These are phyloP conservation scores for Hyperoplus immaculatus DNA, from an alignment of 2,797 vertebrate genomes.

Conservation along the genomic window DNA sequence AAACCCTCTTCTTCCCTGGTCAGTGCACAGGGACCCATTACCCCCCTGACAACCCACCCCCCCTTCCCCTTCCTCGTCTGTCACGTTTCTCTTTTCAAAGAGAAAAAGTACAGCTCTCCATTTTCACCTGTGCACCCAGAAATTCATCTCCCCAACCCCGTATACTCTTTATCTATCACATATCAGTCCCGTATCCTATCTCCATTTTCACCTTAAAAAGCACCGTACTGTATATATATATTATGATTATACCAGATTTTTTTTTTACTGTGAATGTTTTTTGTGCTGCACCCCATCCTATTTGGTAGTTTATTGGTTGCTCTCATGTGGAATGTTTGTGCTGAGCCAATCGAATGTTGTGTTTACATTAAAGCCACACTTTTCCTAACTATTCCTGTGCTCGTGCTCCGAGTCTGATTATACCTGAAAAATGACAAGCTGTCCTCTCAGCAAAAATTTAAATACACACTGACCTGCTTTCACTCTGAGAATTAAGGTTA, in stretches of 20 bases:
- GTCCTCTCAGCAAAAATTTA: constrained; percentile 30
- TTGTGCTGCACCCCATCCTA: constrained; percentile 84
- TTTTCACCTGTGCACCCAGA: constrained; percentile 79
- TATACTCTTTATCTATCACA: constrained; percentile 77
- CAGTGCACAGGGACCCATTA: constrained; percentile 68
- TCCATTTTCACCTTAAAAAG: constrained; percentile 83
- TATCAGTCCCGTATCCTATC: constrained; percentile 77
- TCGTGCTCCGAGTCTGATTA: constrained; percentile 60
- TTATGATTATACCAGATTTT: constrained; percentile 85
- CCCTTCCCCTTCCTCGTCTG: constrained; percentile 15
- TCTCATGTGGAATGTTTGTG: constrained; percentile 89
- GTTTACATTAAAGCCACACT: constrained; percentile 89
- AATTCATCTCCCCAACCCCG: constrained; percentile 61
- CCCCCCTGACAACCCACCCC: constrained; percentile 6
- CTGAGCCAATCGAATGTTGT: constrained; percentile 88
- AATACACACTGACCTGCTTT: constrained; percentile 55
- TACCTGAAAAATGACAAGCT: not conserved
- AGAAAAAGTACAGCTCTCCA: constrained; percentile 76
- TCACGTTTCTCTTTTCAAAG: constrained; percentile 73
- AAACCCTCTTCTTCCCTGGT: constrained; percentile 45
- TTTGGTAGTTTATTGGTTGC: constrained; percentile 86
- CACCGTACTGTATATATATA: constrained; percentile 87
- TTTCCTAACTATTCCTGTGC: constrained; percentile 83
- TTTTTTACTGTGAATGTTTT: constrained; percentile 88
- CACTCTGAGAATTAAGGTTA: constrained; percentile 67